A percentile compares a stretch with the other conserved stretches of the same genome.
Evolutionary conservation across 2,888 invertebrate species (phyloP).

Genomic region (Tetropium fuscum): DNA sequence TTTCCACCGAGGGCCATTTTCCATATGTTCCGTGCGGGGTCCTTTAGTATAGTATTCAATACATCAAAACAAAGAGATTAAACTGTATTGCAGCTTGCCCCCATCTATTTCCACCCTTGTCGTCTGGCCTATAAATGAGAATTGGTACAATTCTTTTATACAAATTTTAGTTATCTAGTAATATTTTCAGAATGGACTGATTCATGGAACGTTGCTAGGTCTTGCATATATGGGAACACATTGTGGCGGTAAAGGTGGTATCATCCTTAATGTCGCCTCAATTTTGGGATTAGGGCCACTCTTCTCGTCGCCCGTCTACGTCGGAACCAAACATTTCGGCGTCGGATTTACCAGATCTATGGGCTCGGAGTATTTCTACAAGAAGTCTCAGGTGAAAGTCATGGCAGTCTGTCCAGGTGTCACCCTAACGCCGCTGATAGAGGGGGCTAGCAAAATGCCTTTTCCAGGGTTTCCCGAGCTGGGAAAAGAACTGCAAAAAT

Average conservation of each 20-base stretch:
- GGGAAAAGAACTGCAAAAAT: constrained; percentile 49
- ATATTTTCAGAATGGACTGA: constrained; percentile 58
- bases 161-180: too few species aligned
- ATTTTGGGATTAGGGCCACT: constrained; percentile 69
- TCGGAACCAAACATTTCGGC: constrained; percentile 70
- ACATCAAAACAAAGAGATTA: too few species aligned
- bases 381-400: constrained; percentile 54
- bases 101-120: too few species aligned
- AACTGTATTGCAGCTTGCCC: too few species aligned
- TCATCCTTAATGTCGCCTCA: constrained; percentile 70
- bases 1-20: too few species aligned
- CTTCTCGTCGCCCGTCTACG: constrained; percentile 70
- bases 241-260: constrained; percentile 65
- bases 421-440: constrained; percentile 61
- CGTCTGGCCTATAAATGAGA: too few species aligned
- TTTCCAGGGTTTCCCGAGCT: constrained; percentile 49
- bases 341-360: constrained; percentile 66
- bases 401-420: constrained; percentile 65
- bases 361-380: constrained; percentile 59
- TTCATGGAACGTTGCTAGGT: constrained; percentile 65
- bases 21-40: too few species aligned
- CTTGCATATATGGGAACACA: constrained; percentile 69
- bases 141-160: too few species aligned
- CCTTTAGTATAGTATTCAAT: too few species aligned
- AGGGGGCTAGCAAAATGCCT: constrained; percentile 50